Evolutionary conservation across 2,113 vertebrate genomes (phyloP).

Genomic region (Rhineura floridana): DNA sequence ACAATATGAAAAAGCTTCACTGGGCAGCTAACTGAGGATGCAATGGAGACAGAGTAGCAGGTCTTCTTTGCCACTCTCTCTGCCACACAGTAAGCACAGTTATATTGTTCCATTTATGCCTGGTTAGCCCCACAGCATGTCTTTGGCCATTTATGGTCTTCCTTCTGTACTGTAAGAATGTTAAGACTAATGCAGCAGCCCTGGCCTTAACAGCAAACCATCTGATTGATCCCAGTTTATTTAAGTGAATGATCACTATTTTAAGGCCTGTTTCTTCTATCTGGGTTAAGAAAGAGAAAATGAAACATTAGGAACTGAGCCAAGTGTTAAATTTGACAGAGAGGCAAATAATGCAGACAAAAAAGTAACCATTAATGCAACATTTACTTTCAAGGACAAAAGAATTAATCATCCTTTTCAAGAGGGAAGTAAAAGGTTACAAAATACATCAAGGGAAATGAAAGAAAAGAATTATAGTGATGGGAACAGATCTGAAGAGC

Average conservation of each 20-base stretch:
- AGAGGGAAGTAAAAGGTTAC: slow-evolving; percentile 8
- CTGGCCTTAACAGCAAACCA: background rate
- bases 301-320: background rate
- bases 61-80: too few species aligned
- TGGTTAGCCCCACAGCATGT: too few species aligned
- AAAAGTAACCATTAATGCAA: background rate
- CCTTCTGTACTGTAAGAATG: background rate
- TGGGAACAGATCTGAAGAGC: background rate
- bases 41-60: too few species aligned
- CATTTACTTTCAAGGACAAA: background rate
- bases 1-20: too few species aligned
- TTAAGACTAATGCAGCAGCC: background rate
- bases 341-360: background rate
- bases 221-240: background rate
- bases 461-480: background rate
- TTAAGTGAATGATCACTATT: background rate
- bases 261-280: too few species aligned
- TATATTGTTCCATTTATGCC: background rate
- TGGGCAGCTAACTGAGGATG: too few species aligned
- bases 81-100: too few species aligned
- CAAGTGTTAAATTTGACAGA: background rate
- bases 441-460: background rate
- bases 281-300: background rate
- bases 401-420: background rate
- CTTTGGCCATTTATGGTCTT: too few species aligned